These are phyloP conservation scores for Parapsyche elsis DNA, from an alignment of 1,140 invertebrate species.

Conservation along the genomic window DNA sequence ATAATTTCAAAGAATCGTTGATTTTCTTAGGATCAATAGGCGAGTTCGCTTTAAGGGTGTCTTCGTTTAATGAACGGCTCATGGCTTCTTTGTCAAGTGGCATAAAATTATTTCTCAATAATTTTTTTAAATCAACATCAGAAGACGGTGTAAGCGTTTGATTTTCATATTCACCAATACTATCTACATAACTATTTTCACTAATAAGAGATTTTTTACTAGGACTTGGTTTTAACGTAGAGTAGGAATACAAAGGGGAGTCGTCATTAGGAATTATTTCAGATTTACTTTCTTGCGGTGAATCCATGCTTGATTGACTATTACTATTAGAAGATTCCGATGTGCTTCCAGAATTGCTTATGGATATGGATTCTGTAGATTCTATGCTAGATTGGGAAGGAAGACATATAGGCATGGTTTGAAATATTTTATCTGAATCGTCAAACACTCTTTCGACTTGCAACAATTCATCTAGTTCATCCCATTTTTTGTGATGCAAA, in stretches of 20 bases:
- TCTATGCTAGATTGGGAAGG: conserved; percentile 69
- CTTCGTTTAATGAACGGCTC: conserved; percentile 60
- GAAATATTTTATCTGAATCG: conserved; percentile 75
- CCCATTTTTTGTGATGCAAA: conserved; percentile 74
- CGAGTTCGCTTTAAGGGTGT: conserved; percentile 62
- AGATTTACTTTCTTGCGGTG: conserved; percentile 56
- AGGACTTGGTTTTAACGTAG: conserved; percentile 56
- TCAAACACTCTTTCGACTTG: conserved; percentile 76
- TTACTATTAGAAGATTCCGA: conserved; percentile 58
- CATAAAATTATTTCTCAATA: conserved; percentile 54
- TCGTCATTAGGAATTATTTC: conserved; percentile 52
- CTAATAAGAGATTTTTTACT: conserved; percentile 57
- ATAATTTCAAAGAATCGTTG: conserved; percentile 63
- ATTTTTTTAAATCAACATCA: conserved; percentile 53
- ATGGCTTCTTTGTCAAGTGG: conserved; percentile 53
- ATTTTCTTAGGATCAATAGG: conserved; percentile 66
- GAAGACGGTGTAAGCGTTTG: conserved; percentile 46
- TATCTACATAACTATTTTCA: conserved; percentile 39
- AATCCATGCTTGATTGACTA: conserved; percentile 58
- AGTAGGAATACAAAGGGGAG: conserved; percentile 48
- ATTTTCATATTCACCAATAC: conserved; percentile 47
- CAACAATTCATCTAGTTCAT: conserved; percentile 76
- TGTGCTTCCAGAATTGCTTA: conserved; percentile 58
- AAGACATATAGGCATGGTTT: conserved; percentile 77
- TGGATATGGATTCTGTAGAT: conserved; percentile 58